These are phyloP conservation scores for Trichogramma pretiosum DNA, from an alignment of 1,140 invertebrate species.

Conservation along the genomic window DNA sequence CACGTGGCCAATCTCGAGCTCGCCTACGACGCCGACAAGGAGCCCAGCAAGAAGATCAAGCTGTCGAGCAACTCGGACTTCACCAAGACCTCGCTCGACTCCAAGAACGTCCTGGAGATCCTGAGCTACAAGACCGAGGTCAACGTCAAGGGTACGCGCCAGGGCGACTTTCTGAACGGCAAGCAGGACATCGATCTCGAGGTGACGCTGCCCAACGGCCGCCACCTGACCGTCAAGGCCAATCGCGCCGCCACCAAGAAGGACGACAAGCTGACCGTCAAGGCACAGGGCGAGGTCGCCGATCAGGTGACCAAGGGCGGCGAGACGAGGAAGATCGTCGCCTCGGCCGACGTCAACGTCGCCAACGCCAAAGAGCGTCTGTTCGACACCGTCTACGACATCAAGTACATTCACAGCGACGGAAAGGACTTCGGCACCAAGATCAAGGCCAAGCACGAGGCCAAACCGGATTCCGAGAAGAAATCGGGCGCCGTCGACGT, in stretches of 20 bases:
- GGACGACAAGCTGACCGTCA: slow-evolving; percentile 38
- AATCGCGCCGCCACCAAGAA: slow-evolving; percentile 39
- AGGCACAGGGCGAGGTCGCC: slow-evolving; percentile 40
- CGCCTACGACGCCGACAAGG: slow-evolving; percentile 58
- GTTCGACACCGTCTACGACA: slow-evolving; percentile 36
- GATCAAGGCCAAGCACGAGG: slow-evolving; percentile 25
- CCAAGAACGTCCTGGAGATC: slow-evolving; percentile 55
- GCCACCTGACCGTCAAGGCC: slow-evolving; percentile 45
- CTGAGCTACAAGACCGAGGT: slow-evolving; percentile 48
- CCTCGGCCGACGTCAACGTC: slow-evolving; percentile 36
- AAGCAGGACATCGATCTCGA: slow-evolving; percentile 43
- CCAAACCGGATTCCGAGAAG: slow-evolving; percentile 25
- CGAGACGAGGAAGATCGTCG: slow-evolving; percentile 38
- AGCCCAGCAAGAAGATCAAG: slow-evolving; percentile 55
- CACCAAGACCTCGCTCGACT: slow-evolving; percentile 49
- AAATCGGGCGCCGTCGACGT: slow-evolving; percentile 23
- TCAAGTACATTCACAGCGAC: slow-evolving; percentile 31
- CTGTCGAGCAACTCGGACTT: slow-evolving; percentile 53
- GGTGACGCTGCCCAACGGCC: slow-evolving; percentile 49
- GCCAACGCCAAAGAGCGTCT: slow-evolving; percentile 32
- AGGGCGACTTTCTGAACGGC: slow-evolving; percentile 38
- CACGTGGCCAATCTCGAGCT: slow-evolving; percentile 53
- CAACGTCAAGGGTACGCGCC: slow-evolving; percentile 44
- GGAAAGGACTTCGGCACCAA: slow-evolving; percentile 30
- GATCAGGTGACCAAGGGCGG: slow-evolving; percentile 48